Evolutionary conservation across 2,797 vertebrate genomes (phyloP).

Genomic region (Myripristis jacobus): DNA sequence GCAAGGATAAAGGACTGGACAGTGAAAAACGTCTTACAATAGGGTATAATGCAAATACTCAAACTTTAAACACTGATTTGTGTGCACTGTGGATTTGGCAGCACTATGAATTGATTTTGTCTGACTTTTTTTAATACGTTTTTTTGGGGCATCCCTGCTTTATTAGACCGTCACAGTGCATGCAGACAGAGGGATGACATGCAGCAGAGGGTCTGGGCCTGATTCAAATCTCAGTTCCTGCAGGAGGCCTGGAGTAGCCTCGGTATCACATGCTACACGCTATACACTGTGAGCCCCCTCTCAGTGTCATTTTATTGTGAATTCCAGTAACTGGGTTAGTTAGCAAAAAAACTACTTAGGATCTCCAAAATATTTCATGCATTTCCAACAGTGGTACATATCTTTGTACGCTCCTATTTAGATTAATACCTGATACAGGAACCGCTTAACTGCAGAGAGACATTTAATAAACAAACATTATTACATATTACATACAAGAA

Average conservation of each 20-base stretch:
- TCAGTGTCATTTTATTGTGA: constrained; percentile 9
- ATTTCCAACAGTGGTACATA: neutral
- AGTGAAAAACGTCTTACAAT: neutral
- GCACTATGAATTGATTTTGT: too few relatives aligned
- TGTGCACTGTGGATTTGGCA: neutral
- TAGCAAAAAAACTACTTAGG: constrained; percentile 5
- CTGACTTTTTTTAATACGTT: too few relatives aligned
- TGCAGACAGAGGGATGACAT: too few relatives aligned
- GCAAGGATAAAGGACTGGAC: neutral
- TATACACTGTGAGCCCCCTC: too few relatives aligned
- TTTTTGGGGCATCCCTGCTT: too few relatives aligned
- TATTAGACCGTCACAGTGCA: too few relatives aligned
- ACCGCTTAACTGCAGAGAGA: constrained; percentile 21
- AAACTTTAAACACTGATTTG: neutral
- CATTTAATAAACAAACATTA: constrained; percentile 6
- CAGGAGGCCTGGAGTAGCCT: too few relatives aligned
- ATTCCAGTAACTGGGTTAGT: constrained; percentile 4
- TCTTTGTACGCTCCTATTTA: constrained; percentile 37
- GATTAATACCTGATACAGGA: constrained; percentile 30
- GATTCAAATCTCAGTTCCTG: too few relatives aligned
- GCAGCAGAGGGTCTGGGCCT: too few relatives aligned
- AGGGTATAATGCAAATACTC: neutral
- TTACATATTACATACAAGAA: neutral
- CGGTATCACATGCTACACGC: too few relatives aligned
- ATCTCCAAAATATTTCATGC: neutral